Conservation (phyloP, 2,888 invertebrate species). For the Loripinus fragilis region DNA sequence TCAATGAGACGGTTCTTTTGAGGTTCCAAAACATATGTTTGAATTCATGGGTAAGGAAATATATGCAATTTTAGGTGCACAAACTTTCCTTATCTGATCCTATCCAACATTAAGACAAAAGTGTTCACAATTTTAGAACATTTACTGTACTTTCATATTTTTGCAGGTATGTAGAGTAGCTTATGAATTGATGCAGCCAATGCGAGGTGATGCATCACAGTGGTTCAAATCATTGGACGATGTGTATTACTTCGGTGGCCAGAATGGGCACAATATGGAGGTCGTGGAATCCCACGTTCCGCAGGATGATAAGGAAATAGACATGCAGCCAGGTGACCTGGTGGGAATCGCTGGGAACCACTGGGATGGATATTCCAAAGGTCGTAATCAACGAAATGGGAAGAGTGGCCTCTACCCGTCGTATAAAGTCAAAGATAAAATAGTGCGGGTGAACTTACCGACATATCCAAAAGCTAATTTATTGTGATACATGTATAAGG, state of each 20-base stretch:
- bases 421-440: slow-evolving; percentile 88
- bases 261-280: slow-evolving; percentile 93
- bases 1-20: too few species aligned
- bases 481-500: slow-evolving; percentile 16
- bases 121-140: too few species aligned
- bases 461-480: slow-evolving; percentile 57
- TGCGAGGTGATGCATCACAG: slow-evolving; percentile 86
- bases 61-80: too few species aligned
- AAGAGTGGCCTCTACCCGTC: slow-evolving; percentile 85
- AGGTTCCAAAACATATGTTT: too few species aligned
- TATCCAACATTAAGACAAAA: too few species aligned
- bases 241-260: slow-evolving; percentile 99
- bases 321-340: slow-evolving; percentile 90
- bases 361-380: slow-evolving; percentile 98
- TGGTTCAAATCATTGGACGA: slow-evolving; percentile 97
- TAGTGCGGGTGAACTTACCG: slow-evolving; percentile 88
- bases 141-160: slow-evolving; percentile 1
- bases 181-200: slow-evolving; percentile 97
- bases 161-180: slow-evolving; percentile 96
- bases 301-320: slow-evolving; percentile 86
- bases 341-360: slow-evolving; percentile 98
- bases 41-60: too few species aligned
- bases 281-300: slow-evolving; percentile 88
- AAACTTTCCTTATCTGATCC: too few species aligned
- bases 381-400: slow-evolving; percentile 92